Evolutionary conservation across 2,797 vertebrate genomes (phyloP).

Genomic region (Ficedula albicollis): DNA sequence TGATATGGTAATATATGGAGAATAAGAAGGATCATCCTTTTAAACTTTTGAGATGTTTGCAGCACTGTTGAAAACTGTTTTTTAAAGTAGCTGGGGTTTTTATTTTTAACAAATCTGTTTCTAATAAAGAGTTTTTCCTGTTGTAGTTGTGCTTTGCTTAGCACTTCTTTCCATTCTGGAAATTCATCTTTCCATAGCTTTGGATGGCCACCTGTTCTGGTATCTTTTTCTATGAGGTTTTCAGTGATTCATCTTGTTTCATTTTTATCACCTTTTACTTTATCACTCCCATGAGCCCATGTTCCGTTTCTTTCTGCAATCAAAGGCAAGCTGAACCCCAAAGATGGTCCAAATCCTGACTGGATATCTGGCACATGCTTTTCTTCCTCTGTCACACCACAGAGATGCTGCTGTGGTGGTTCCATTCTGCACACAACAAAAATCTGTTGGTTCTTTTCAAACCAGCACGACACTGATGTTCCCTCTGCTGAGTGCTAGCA

Average conservation of each 20-base stretch:
- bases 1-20: conserved; percentile 52
- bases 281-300: fast-evolving
- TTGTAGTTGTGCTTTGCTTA: neutral
- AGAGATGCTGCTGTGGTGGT: neutral
- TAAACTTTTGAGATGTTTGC: neutral
- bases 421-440: neutral
- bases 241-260: neutral
- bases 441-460: neutral
- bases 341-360: neutral
- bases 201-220: neutral
- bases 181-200: neutral
- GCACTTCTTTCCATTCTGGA: neutral
- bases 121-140: neutral
- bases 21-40: neutral
- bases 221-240: neutral
- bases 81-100: neutral
- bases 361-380: neutral
- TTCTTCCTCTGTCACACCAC: neutral
- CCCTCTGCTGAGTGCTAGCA: fast-evolving
- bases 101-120: neutral
- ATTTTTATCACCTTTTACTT: neutral
- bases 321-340: neutral
- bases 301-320: neutral
- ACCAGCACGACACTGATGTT: neutral
- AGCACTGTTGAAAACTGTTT: neutral